Base-by-base conservation (phyloP, 2,888 invertebrate genomes). In the Brachyptera risi region DNA sequence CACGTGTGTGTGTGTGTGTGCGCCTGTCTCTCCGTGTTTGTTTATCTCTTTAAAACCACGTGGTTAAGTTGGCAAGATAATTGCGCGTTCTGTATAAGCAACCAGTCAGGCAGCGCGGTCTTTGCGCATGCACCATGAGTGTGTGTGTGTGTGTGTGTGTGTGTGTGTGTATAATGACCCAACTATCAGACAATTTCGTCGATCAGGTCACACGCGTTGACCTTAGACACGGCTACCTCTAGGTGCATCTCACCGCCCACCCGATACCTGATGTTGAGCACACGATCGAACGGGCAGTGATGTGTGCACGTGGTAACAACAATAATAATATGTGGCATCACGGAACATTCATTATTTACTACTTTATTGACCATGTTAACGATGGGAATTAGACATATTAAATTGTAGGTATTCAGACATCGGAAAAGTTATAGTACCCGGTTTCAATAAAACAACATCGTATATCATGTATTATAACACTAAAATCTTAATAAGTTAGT, bases 321-420 rank as follows among this genome's bases (percentile, higher is more conserved):
- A n/a, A n/a, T n/a, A n/a, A n/a, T n/a, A n/a, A n/a, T n/a, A n/a
- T n/a, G n/a, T n/a, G n/a, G 11, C 31, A 31, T 31, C 31, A 5
- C 31, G 31, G 11, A n/a, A n/a, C n/a, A n/a, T n/a, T n/a, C 31
- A 31, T 31, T 31, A 31, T 11, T 31, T 31, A 31, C 31, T 11
- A 31, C 31, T 31, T 31, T 11, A 31, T 31, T n/a, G n/a, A n/a
- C n/a, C 31, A 31, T 11, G 31, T 23, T 17, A n/a, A n/a, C 47
- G 47, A 24, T n/a, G 47, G 19, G 47, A 47, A 47, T 47, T 47
- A 21, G 47, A 47, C 47, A 24, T 17, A 47, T 47, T 21, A 47
- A 47, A 47, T 47, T 47, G 47, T 47, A 9, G 47, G 23, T n/a
- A 24, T n/a, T 47, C 24, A 7, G 31, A 31, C 11, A 7, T 31